Conservation (phyloP, 2,888 invertebrate species). For the Phoronis australis region DNA sequence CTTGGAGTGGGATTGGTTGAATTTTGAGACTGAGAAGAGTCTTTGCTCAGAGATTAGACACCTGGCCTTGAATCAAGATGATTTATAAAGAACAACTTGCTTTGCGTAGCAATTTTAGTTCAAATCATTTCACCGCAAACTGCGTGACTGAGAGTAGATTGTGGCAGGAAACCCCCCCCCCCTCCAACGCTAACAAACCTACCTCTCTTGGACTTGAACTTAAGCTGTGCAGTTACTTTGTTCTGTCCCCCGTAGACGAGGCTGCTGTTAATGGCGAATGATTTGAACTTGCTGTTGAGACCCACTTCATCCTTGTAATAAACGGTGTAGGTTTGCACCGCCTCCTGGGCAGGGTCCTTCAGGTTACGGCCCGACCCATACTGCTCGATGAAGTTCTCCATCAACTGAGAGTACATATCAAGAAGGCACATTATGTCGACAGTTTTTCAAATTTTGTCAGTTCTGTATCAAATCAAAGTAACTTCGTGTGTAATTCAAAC, state of each 20-base stretch:
- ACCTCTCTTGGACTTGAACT: conserved; percentile 43
- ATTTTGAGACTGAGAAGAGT: too few species aligned
- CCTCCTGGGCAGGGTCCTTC: background rate
- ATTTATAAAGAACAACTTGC: too few species aligned
- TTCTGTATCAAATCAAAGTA: background rate
- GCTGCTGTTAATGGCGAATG: conserved; percentile 46
- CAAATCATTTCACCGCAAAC: too few species aligned
- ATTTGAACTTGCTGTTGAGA: conserved; percentile 44
- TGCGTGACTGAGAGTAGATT: too few species aligned
- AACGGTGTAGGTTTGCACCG: conserved; percentile 2
- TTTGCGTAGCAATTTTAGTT: too few species aligned
- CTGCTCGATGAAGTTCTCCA: conserved; percentile 26
- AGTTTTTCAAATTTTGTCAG: background rate
- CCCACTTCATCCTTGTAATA: conserved; percentile 48
- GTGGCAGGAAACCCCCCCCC: too few species aligned
- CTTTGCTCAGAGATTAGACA: too few species aligned
- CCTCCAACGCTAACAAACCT: conserved; percentile 2
- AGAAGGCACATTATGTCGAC: background rate
- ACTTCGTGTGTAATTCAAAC: background rate
- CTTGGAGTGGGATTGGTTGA: too few species aligned
- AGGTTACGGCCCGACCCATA: background rate
- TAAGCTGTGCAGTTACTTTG: conserved; percentile 46
- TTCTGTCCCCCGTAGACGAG: conserved; percentile 50
- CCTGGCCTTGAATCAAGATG: too few species aligned
- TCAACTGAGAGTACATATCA: conserved; percentile 12